Base-by-base conservation (phyloP, 2,797 vertebrate genomes). In the Leptoclinus maculatus region DNA sequence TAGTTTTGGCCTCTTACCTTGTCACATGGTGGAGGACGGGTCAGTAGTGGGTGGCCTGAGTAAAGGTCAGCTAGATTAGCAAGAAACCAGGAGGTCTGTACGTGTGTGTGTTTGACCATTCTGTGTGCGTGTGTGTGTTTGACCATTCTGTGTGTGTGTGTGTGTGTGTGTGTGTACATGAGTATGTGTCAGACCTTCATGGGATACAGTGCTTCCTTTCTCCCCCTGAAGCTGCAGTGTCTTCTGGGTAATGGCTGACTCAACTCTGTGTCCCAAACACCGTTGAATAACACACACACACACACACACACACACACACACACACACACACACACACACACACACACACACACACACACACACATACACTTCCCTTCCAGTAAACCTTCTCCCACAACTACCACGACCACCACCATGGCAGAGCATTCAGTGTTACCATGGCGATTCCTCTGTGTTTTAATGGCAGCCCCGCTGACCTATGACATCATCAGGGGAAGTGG, bases 61-160 rank as follows among this genome's bases (percentile, higher is more conserved):
- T 91, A 92, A 93, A 94, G 93, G 92, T 95, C 92, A 94, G 79
- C 76, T 82, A 83, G 88, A 87, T 91, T 88, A 87, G 87, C 81
- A 80, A 87, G 87, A 72, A 88, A 83, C 85, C 82, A 88, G 83
- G 82, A 88, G 83, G 80, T 65, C 34, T 76, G 17, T 80, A 63
- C 56, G 38, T 77, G 60, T 29, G 60, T 29, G 60, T 75, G 39
- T 41, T 12, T 41, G 39, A 9, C 36, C 36, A 36, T 36, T 36
- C 8, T 14, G 65, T 34, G 32, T 34, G 67, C 54, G 38, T 63
- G 54, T 79, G 74, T 66, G 67, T 77, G 66, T 76, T 41, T 57
- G 73, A 27, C 27, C 27, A 27, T 27, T 27, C 27, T 69, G 36
- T 57, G 34, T 79, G 27, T 32, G 25, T 71, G 57, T 69, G 51